These are phyloP conservation scores for Macrobrachium nipponense DNA, from an alignment of 1,140 invertebrate genomes.

Conservation along the genomic window DNA sequence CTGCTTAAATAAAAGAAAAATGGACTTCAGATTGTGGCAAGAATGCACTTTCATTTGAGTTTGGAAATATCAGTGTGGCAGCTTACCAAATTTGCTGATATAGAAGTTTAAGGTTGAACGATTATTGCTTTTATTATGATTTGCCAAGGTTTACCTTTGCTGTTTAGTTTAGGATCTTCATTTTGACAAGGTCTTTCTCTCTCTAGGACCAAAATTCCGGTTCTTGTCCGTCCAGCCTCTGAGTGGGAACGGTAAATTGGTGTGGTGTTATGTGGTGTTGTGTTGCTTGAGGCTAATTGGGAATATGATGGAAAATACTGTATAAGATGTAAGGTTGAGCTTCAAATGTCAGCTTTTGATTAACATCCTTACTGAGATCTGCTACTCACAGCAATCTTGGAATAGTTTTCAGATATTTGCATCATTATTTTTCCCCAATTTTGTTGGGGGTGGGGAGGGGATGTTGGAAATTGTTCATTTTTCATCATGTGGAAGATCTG, in stretches of 20 bases:
- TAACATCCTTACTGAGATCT: too few relatives aligned
- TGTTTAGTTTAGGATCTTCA: neutral
- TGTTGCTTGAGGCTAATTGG: neutral
- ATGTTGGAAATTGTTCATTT: too few relatives aligned
- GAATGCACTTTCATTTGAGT: too few relatives aligned
- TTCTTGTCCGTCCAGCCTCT: conserved; percentile 55
- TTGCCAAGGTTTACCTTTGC: conserved; percentile 9
- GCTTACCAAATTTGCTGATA: neutral
- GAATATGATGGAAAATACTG: neutral
- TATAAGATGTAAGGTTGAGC: neutral
- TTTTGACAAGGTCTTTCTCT: conserved; percentile 41
- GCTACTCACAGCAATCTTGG: too few relatives aligned
- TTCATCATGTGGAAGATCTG: too few relatives aligned
- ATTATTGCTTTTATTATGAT: conserved; percentile 1
- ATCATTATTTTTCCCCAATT: too few relatives aligned
- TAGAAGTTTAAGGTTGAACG: neutral
- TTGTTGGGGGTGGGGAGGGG: too few relatives aligned
- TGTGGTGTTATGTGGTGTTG: conserved; percentile 33
- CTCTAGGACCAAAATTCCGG: conserved; percentile 60
- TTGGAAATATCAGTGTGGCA: neutral
- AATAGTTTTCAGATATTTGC: too few relatives aligned
- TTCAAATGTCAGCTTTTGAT: neutral
- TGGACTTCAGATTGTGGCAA: neutral
- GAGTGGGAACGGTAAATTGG: conserved; percentile 60
- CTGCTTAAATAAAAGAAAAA: conserved; percentile 3